A percentile compares a stretch with the other conserved stretches of the same genome.
Conservation (phyloP, 2,888 invertebrate genomes). For the Tryphoninae sp. region DNA sequence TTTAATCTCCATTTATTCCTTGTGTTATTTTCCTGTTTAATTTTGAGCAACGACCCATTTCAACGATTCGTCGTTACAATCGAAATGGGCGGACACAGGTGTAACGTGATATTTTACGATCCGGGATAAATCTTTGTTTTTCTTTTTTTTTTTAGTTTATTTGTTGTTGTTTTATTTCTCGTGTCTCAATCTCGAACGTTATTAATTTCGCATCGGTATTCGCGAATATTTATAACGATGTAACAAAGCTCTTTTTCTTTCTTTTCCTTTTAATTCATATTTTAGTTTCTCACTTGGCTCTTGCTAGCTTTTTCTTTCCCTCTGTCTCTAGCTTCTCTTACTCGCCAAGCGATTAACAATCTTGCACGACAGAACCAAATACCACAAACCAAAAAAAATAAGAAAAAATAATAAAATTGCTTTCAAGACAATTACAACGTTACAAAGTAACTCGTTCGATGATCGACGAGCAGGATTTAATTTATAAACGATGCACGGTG, state of each 20-base stretch:
- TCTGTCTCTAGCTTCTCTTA: background rate
- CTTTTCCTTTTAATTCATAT: conserved; percentile 13
- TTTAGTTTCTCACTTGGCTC: background rate
- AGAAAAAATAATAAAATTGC: background rate
- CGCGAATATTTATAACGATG: conserved; percentile 35
- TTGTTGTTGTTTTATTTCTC: background rate
- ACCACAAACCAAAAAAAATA: background rate
- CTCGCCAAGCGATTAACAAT: background rate
- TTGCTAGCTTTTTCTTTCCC: background rate
- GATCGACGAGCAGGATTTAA: background rate
- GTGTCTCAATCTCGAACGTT: conserved; percentile 7
- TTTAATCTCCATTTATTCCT: conserved; percentile 1
- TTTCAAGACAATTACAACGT: too few relatives aligned
- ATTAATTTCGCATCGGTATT: conserved; percentile 19
- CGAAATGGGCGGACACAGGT: conserved; percentile 11
- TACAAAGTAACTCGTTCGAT: background rate
- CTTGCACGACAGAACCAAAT: background rate
- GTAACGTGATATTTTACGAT: conserved; percentile 25
- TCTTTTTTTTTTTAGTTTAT: background rate
- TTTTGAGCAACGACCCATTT: conserved; percentile 56
- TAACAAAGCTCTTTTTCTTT: conserved; percentile 37
- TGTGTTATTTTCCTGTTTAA: background rate
- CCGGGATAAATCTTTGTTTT: conserved; percentile 2
- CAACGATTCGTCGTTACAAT: background rate
- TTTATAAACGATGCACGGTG: background rate